phyloP scores from a whole-genome alignment of 2,113 vertebrate genomes.

The Microtus oregoni region DNA sequence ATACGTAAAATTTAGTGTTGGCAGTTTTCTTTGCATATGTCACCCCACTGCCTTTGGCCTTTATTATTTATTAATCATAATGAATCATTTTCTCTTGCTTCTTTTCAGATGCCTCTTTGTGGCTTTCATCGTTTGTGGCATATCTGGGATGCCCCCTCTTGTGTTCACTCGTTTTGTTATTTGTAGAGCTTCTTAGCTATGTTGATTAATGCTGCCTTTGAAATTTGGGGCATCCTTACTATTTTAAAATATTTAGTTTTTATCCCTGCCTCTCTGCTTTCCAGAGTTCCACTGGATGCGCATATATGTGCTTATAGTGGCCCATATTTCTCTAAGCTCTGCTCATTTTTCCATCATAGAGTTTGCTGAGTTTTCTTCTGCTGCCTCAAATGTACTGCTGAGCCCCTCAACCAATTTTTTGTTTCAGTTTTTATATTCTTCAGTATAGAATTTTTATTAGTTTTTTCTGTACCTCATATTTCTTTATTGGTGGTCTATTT shows the following conservation, averaged over 20 bases:
- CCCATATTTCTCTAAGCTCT: conserved; percentile 20
- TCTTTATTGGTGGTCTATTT: conserved; percentile 48
- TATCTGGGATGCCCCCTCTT: neutral
- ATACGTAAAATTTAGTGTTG: conserved; percentile 6
- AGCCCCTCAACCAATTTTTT: neutral
- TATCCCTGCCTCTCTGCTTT: neutral
- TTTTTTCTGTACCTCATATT: neutral
- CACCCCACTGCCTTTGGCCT: conserved; percentile 3
- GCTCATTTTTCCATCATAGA: conserved; percentile 6
- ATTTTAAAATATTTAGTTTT: conserved; percentile 33
- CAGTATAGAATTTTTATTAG: neutral
- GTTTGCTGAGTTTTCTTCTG: conserved; percentile 16
- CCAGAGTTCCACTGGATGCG: neutral
- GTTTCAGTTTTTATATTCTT: conserved; percentile 50
- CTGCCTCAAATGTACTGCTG: neutral
- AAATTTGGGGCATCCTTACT: conserved; percentile 1
- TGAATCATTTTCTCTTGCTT: conserved; percentile 53
- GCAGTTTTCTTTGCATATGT: conserved; percentile 6
- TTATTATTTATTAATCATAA: conserved; percentile 53
- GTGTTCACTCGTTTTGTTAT: conserved; percentile 28
- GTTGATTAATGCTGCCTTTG: conserved; percentile 47
- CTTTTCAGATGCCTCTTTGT: conserved; percentile 5
- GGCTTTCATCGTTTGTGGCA: neutral
- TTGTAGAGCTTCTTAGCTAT: conserved; percentile 40
- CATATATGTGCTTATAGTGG: neutral